Conservation (phyloP, 2,888 invertebrate genomes). For the Polymixis lichenea region DNA sequence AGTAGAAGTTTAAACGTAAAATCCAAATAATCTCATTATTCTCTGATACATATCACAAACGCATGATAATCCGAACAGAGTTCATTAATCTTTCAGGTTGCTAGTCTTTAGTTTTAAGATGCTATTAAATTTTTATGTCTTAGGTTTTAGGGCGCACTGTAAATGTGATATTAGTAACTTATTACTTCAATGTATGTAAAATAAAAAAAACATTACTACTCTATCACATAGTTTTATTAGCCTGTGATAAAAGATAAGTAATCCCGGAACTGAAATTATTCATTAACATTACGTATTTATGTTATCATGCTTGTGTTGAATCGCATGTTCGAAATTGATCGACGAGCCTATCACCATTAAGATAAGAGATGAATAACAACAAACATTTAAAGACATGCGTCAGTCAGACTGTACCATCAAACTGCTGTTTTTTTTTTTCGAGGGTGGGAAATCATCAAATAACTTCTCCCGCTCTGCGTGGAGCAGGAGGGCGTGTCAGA, state of each 20-base stretch:
- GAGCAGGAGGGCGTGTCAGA: no score
- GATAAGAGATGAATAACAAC: slow-evolving; percentile 26
- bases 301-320: slow-evolving; percentile 31
- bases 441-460: no score
- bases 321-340: slow-evolving; percentile 30
- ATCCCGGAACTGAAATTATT: slow-evolving; percentile 31
- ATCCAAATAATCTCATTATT: slow-evolving; percentile 60
- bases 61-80: slow-evolving; percentile 84
- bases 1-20: slow-evolving; percentile 84
- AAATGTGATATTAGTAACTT: slow-evolving; percentile 89
- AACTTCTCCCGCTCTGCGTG: no score
- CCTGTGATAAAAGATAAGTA: slow-evolving; percentile 29
- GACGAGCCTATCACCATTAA: slow-evolving; percentile 15
- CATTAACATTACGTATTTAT: slow-evolving; percentile 18
- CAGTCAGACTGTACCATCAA: background rate
- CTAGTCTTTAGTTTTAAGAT: slow-evolving; percentile 88
- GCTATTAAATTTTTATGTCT: slow-evolving; percentile 70
- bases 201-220: slow-evolving; percentile 74
- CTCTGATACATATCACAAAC: slow-evolving; percentile 85
- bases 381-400: slow-evolving; percentile 24
- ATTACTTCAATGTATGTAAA: slow-evolving; percentile 79
- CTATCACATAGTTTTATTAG: slow-evolving; percentile 53
- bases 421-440: no score
- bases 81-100: slow-evolving; percentile 82
- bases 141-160: slow-evolving; percentile 83